Evolutionary conservation across 2,797 vertebrate species (phyloP).

Genomic region (Percopsis omiscomaycus): DNA sequence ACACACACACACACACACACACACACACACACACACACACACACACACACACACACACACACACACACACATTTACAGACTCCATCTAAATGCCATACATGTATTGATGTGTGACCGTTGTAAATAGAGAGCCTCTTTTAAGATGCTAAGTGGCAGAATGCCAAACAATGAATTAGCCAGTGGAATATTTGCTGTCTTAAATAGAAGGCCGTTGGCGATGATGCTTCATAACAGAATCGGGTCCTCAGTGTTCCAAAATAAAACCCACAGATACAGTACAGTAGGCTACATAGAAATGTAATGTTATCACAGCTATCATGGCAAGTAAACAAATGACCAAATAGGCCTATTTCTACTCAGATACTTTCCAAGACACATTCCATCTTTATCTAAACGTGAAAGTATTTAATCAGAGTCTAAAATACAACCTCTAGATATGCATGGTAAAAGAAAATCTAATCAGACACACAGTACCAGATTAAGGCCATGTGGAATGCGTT

Average conservation of each 20-base stretch:
- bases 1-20: too few species aligned
- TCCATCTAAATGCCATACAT: conserved; percentile 7
- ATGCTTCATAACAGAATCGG: neutral
- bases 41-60: conserved; percentile 32
- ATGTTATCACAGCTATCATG: too few species aligned
- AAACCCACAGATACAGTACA: too few species aligned
- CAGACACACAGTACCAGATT: conserved; percentile 7
- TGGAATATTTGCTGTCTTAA: conserved; percentile 10
- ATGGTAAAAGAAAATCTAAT: conserved; percentile 18
- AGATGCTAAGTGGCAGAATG: conserved; percentile 15
- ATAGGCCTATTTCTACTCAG: too few species aligned
- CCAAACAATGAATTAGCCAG: conserved; percentile 22
- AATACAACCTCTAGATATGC: conserved; percentile 1
- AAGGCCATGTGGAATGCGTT: conserved; percentile 4
- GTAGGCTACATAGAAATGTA: too few species aligned
- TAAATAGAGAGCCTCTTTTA: conserved; percentile 29
- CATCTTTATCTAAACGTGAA: conserved; percentile 11
- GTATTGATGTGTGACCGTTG: conserved; percentile 17
- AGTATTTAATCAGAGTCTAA: conserved; percentile 10
- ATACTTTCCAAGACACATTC: neutral
- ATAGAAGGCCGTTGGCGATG: neutral
- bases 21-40: too few species aligned
- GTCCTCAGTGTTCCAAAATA: neutral
- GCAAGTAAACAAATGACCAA: too few species aligned
- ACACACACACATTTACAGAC: conserved; percentile 16